Evolutionary conservation across 2,113 vertebrate species (phyloP).

Genomic region (Seriola rivoliana): DNA sequence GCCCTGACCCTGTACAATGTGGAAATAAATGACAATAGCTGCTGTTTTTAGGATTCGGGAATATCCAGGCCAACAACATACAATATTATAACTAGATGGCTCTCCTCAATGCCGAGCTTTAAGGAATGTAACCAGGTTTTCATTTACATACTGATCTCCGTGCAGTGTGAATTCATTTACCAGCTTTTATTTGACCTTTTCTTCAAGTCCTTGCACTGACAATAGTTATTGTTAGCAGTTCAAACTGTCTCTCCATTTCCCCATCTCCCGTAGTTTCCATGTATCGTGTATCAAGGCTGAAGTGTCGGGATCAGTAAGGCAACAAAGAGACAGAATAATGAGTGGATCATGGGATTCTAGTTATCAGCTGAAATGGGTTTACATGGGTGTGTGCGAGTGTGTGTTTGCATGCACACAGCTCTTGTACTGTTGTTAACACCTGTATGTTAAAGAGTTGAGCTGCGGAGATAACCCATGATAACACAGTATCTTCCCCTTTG

Average conservation of each 20-base stretch:
- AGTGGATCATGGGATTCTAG: conserved; percentile 23
- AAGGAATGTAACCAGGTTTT: conserved; percentile 3
- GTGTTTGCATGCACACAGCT: neutral
- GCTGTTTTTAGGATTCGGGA: neutral
- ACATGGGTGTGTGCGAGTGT: neutral
- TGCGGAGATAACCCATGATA: conserved; percentile 6
- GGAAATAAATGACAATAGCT: conserved; percentile 35
- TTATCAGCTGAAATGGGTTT: conserved; percentile 34
- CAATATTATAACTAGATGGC: conserved; percentile 29
- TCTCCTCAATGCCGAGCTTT: neutral
- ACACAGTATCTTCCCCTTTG: conserved; percentile 10
- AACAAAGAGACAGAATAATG: conserved; percentile 33
- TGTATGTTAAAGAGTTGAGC: conserved; percentile 9
- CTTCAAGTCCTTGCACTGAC: neutral
- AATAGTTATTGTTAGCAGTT: neutral
- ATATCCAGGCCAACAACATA: neutral
- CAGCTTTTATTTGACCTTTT: neutral
- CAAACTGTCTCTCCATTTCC: neutral
- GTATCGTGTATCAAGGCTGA: neutral
- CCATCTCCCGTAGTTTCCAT: neutral
- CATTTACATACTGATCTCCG: conserved; percentile 32
- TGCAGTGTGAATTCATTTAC: conserved; percentile 23
- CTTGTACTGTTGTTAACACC: neutral
- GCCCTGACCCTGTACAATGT: conserved; percentile 10
- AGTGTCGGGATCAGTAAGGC: neutral